Conservation (phyloP, 1,140 invertebrate species). For the Bradysia coprophila region DNA sequence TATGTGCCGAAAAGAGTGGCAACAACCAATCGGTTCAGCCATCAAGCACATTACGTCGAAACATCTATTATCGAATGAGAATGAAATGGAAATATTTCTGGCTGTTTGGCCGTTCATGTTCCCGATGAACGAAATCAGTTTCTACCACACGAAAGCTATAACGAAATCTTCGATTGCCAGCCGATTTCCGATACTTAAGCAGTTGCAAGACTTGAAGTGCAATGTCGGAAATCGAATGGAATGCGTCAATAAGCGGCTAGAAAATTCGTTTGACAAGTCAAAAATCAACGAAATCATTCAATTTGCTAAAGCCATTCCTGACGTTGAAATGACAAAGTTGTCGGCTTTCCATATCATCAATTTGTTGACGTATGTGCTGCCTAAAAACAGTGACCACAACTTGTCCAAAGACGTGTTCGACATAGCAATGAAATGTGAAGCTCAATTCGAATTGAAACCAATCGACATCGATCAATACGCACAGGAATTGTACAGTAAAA, state of each 20-base stretch:
- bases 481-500: background rate
- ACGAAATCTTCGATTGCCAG: background rate
- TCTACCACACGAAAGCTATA: too few relatives aligned
- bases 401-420: background rate
- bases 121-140: background rate
- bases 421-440: background rate
- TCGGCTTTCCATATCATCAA: background rate
- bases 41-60: conserved; percentile 23
- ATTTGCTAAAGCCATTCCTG: background rate
- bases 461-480: background rate
- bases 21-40: conserved; percentile 15
- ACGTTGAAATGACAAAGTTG: background rate
- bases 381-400: background rate
- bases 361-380: background rate
- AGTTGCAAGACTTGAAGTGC: too few relatives aligned
- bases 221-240: background rate
- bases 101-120: conserved; percentile 9
- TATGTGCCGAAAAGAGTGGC: conserved; percentile 18
- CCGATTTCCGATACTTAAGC: background rate
- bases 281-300: background rate
- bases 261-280: too few relatives aligned
- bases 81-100: conserved; percentile 15
- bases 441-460: background rate
- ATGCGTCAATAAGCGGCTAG: background rate
- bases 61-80: conserved; percentile 20